Evolutionary conservation across 2,888 invertebrate species (phyloP).

Genomic region (Polymixis lichenea): DNA sequence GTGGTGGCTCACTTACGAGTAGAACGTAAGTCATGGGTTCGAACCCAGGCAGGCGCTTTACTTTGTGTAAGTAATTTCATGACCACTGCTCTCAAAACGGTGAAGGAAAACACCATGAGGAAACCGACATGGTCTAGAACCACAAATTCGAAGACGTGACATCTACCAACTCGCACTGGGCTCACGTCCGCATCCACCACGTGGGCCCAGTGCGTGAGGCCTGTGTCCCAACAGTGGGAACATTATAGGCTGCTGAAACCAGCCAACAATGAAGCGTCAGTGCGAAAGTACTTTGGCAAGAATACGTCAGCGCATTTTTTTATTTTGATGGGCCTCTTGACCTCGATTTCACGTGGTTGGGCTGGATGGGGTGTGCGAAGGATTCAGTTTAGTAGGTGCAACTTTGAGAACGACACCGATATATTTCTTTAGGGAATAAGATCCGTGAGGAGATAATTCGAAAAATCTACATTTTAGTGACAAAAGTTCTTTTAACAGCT

Average conservation of each 20-base stretch:
- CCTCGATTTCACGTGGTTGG: not conserved
- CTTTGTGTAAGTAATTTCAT: too few relatives aligned
- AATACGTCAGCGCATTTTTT: not conserved
- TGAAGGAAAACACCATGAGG: too few relatives aligned
- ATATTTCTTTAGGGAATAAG: not conserved
- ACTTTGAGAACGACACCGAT: not conserved
- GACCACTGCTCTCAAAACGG: too few relatives aligned
- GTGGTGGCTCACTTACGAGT: too few relatives aligned
- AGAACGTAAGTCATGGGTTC: too few relatives aligned
- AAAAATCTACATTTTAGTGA: constrained; percentile 1
- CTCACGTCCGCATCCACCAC: too few relatives aligned
- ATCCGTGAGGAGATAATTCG: not conserved
- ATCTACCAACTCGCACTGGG: too few relatives aligned
- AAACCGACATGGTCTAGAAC: too few relatives aligned
- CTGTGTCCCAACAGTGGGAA: too few relatives aligned
- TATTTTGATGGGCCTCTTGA: constrained; percentile 5
- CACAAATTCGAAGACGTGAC: too few relatives aligned
- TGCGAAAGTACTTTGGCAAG: not conserved
- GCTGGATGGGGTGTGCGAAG: not conserved
- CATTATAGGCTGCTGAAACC: not conserved
- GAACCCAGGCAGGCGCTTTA: too few relatives aligned
- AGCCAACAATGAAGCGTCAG: not conserved
- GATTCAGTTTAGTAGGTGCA: not conserved
- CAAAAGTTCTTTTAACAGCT: not conserved
- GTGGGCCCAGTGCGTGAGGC: too few relatives aligned